These are phyloP conservation scores for Zoanthus solanderi DNA, from an alignment of 92 coral and sea anemone genomes.

Conservation along the genomic window DNA sequence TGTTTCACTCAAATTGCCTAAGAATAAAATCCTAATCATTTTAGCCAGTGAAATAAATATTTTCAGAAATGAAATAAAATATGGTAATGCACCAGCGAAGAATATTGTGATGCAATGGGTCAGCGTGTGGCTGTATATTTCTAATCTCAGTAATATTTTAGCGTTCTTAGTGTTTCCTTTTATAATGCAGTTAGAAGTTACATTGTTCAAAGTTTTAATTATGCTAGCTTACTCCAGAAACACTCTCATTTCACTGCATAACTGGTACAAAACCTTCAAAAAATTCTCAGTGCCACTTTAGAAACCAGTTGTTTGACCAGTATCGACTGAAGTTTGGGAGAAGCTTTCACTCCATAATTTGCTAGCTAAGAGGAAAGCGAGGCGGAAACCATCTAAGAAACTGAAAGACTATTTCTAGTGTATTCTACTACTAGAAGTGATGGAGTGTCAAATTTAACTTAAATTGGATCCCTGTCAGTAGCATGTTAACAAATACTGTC, in stretches of 20 bases:
- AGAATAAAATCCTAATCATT: too few species aligned
- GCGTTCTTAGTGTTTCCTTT: conserved; percentile 15
- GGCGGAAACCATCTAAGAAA: background rate
- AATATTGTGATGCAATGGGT: background rate
- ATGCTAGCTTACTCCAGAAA: background rate
- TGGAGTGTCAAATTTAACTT: background rate
- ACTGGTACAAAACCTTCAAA: conserved; percentile 7
- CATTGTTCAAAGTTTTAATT: background rate
- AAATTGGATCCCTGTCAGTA: background rate
- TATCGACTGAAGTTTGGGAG: background rate
- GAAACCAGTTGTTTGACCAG: background rate
- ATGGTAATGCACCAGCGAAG: too few species aligned
- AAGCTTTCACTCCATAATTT: background rate
- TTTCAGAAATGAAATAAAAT: too few species aligned
- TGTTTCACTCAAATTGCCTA: too few species aligned
- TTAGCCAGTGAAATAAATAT: too few species aligned
- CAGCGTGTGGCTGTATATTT: background rate
- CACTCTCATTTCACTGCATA: conserved; percentile 5
- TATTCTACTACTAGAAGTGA: background rate
- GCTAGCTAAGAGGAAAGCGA: background rate
- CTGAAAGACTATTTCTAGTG: background rate
- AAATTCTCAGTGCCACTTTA: background rate
- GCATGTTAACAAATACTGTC: too few species aligned
- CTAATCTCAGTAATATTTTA: background rate
- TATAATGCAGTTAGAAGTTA: background rate